Evolutionary conservation across 1,140 invertebrate species (phyloP), one percentile per base, ranked within the genome.

Genomic region (Hyphantria cunea): DNA sequence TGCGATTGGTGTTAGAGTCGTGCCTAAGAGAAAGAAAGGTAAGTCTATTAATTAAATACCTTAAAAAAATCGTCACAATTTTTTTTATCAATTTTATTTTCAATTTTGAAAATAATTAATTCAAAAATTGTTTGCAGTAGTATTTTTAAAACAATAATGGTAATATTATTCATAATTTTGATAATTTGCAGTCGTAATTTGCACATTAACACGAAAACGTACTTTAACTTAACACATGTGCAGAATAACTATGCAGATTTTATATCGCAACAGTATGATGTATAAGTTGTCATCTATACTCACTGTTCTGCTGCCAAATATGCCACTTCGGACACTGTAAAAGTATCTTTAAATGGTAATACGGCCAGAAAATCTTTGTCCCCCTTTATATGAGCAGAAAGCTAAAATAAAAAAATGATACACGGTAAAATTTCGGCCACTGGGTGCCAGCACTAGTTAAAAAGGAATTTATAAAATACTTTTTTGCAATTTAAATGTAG

Each of bases 21-120:
- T 91, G 73, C 85, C 91, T 54, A 92, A 91, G 64, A 76, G 91
- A 74, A 92, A 91, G 75, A 88, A 91, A 92, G 90, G 90, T 91
- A 89, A 85, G 59, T 76, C 17, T n/a, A n/a, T n/a, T n/a, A n/a
- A n/a, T n/a, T n/a, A n/a, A n/a, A n/a, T n/a, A n/a, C n/a, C n/a
- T n/a, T n/a, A n/a, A n/a, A n/a, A n/a, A n/a, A n/a, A n/a, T n/a
- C n/a, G n/a, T n/a, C n/a, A n/a, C n/a, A n/a, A 14, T 17, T 54
- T 49, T 59, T 45, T 61, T 56, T 33, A 9, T 51, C 33, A 47
- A 13, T 32, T 42, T 15, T 25, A 49, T 37, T 49, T 11, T 3
- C 48, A 33, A 17, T 37, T 25, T 25, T 25, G 17, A 5, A 3
- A 25, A 25, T 25, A 25, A 25, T 25, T 25, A 25, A 25, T 25